Conservation (phyloP, 2,113 vertebrate species). For the Chaetops frenatus region DNA sequence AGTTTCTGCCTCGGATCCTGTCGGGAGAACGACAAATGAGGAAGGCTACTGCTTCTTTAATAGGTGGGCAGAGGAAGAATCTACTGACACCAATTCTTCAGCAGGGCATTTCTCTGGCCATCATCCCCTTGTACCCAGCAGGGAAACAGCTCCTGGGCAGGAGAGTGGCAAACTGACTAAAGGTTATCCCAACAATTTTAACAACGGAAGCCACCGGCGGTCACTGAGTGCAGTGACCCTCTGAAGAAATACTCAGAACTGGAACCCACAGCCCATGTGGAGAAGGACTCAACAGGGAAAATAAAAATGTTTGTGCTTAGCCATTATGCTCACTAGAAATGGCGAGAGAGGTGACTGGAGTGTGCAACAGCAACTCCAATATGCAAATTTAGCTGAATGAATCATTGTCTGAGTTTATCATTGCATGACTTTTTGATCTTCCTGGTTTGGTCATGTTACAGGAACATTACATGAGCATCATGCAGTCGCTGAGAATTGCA, state of each 20-base stretch:
- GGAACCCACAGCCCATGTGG: neutral
- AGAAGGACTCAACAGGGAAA: neutral
- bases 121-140: neutral
- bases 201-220: constrained; percentile 53
- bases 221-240: constrained; percentile 76
- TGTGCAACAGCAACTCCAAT: neutral
- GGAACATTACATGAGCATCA: neutral
- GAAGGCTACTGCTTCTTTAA: neutral
- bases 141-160: neutral
- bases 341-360: neutral
- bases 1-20: neutral
- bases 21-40: neutral
- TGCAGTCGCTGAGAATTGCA: neutral
- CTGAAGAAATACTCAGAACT: neutral
- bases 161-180: neutral
- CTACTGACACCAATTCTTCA: neutral
- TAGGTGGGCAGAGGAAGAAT: constrained; percentile 3
- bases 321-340: neutral
- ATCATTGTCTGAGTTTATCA: neutral
- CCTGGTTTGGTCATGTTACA: neutral
- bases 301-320: neutral
- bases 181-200: neutral
- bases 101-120: neutral
- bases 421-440: neutral
- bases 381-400: neutral